These are phyloP conservation scores for Acanthopleura granulata DNA, from an alignment of 2,888 invertebrate genomes.

Conservation along the genomic window DNA sequence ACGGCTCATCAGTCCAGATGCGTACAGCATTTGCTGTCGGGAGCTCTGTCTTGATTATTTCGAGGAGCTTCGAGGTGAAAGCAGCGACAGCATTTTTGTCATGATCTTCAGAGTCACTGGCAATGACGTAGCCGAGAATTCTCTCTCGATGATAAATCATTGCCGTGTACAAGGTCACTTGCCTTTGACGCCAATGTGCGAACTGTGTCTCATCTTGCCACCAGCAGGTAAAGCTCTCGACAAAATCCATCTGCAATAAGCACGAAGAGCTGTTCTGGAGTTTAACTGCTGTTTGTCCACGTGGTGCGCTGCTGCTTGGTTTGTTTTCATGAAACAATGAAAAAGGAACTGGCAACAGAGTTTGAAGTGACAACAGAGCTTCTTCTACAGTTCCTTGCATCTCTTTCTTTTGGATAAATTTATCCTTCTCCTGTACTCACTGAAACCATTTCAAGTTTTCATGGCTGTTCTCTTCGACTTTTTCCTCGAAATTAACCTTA, in stretches of 20 bases:
- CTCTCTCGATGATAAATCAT: constrained; percentile 20
- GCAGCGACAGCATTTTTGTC: constrained; percentile 22
- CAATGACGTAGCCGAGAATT: constrained; percentile 17
- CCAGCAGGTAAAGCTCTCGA: constrained; percentile 21
- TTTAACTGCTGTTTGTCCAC: no score
- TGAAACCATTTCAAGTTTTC: constrained; percentile 22
- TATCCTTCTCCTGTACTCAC: constrained; percentile 20
- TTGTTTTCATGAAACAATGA: constrained; percentile 24
- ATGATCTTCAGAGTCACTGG: constrained; percentile 14
- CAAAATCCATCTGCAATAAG: no score
- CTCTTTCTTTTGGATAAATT: constrained; percentile 20
- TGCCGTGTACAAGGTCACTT: constrained; percentile 21
- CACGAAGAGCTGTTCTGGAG: no score
- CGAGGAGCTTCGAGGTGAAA: constrained; percentile 13
- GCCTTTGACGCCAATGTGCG: constrained; percentile 25
- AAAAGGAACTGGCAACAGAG: constrained; percentile 16
- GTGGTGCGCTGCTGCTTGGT: constrained; percentile 20
- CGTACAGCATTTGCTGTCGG: constrained; percentile 18
- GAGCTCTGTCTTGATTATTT: not conserved
- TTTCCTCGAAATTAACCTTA: constrained; percentile 4
- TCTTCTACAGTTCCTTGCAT: constrained; percentile 13
- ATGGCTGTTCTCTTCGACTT: not conserved
- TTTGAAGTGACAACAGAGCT: constrained; percentile 18
- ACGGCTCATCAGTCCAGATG: constrained; percentile 26
- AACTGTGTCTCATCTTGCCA: constrained; percentile 25